Evolutionary conservation across 2,113 vertebrate species (phyloP), one percentile per base, ranked within the genome.

Genomic region (Myotis davidii): DNA sequence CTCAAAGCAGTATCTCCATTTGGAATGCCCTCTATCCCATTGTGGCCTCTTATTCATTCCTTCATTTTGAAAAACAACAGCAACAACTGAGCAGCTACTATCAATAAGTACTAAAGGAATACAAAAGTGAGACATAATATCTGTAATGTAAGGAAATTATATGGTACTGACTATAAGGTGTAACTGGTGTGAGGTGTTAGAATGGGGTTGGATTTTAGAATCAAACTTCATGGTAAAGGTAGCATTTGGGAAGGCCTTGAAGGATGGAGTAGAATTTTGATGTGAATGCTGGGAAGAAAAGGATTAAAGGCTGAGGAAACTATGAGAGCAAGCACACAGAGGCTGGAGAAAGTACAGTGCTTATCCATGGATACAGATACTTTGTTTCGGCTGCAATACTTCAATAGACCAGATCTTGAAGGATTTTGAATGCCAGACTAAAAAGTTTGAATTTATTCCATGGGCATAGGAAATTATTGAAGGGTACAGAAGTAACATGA

Each of bases 161-260:
- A 73, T 48, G 52, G 32, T 69, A 65, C 27, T 82, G n/a, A 73
- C 11, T 77, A 20, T 39, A 85, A 86, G 54, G 45, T 86, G 13
- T 89, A 45, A 90, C 67, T 83, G n/a, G 32, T 72, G 1, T 82
- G 37, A 64, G 54, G 61, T 73, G 39, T 83, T 92, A 37, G 52
- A 64, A 61, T 92, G 45, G n/a, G 54, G 23, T 64, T 12, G 12
- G 29, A 14, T 69, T 56, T 48, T 67, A 88, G 72, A 48, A 79
- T 84, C 91, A 91, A 94, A 85, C n/a, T 70, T 76, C 20, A 25
- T 11, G 32, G 32, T 39, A 91, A 88, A 91, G 20, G 56, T 50
- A 93, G 45, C 17, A 59, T 84, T 83, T 91, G 64, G 79, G 50
- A 88, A 82, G 69, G 9, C 52, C 20, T 61, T 90, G 48, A 69